phyloP scores from a whole-genome alignment of 2,888 invertebrate species.

The Cerastis leucographa region DNA sequence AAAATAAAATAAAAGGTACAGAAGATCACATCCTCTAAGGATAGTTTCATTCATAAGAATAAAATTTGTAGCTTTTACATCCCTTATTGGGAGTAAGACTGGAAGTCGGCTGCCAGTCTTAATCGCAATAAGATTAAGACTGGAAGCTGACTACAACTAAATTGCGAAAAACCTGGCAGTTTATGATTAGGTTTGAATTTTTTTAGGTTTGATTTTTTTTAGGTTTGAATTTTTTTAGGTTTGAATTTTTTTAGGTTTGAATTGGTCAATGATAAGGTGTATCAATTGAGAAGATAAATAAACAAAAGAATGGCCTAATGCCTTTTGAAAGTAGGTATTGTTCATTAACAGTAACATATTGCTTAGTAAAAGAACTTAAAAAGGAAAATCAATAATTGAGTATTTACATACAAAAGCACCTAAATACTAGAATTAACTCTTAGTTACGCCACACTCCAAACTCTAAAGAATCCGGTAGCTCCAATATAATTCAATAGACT shows the following conservation, averaged over 20 bases:
- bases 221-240: no score
- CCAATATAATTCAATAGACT: constrained; percentile 24
- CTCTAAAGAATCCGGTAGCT: constrained; percentile 19
- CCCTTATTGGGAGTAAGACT: no score
- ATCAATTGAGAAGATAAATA: background rate
- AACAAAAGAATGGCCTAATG: background rate
- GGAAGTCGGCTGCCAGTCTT: no score
- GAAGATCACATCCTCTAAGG: background rate
- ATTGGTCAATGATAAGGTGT: no score
- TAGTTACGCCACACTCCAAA: constrained; percentile 25
- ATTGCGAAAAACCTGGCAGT: no score
- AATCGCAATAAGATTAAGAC: no score
- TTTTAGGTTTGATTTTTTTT: no score
- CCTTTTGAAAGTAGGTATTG: background rate
- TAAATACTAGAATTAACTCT: background rate
- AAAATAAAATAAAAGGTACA: background rate
- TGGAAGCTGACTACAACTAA: no score
- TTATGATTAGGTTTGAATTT: no score
- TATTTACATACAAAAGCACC: background rate
- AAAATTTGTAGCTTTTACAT: background rate
- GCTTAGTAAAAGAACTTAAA: background rate
- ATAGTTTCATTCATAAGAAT: background rate
- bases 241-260: no score
- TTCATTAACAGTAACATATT: background rate
- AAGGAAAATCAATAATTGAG: background rate